Base-by-base conservation (phyloP, 2,888 invertebrate species). In the Yponomeuta sedellus region DNA sequence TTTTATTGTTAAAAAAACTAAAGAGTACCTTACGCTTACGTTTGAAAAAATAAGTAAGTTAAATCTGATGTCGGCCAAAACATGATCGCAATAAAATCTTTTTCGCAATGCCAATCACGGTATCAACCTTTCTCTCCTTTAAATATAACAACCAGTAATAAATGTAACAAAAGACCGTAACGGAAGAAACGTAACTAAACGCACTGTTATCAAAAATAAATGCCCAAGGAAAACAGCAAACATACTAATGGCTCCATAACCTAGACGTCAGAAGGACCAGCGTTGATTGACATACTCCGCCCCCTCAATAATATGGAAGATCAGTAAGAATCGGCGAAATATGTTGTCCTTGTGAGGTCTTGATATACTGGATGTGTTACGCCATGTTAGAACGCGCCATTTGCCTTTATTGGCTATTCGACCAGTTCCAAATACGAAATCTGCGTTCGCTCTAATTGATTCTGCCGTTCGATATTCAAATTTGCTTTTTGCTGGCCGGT, bases 391-490 rank as follows among this genome's bases (percentile, higher is more conserved):
- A 75, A 79, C 80, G 83, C 75, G 72, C 85, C 85, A 86, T 89
- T 89, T 85, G 77, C 79, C 73, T 88, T 86, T 86, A 86, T 87
- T 85, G 83, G 81, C 83, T 81, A 78, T 86, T 86, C 81, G 86
- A 82, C 81, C 83, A 82, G 82, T 81, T 81, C 75, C 73, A 72
- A 76, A 75, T 79, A 77, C 76, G 77, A 79, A 82, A 81, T 83
- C 77, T 78, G 76, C 75, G 77, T 78, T 76, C 77, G 76, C 77
- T 82, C 84, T 86, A 84, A 86, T 84, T 86, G 85, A 83, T 85
- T 84, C 75, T 73, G 76, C 76, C 76, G 74, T 76, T 79, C 76
- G 73, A 75, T 77, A 75, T 77, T 76, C 74, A 72, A 79, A 80
- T 81, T 59, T 20, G 68, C 70, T 71, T 73, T 69, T 71, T 69